Percentiles rank a stretch among this genome's conserved stretches.
Evolutionary conservation across 2,113 vertebrate species (phyloP).

Genomic region (Naja naja): DNA sequence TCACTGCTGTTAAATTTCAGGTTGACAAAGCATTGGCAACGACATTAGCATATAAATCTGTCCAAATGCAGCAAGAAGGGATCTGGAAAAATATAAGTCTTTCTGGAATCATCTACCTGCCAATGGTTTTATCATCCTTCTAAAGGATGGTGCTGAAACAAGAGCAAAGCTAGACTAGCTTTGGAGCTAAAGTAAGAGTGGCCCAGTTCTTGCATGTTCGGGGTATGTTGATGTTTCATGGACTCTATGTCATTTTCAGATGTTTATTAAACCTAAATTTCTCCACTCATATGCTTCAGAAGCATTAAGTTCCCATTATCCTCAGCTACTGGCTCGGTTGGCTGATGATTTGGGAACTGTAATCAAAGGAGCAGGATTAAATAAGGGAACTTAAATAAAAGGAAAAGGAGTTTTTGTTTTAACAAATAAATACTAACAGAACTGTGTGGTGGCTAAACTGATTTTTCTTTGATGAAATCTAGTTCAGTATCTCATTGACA

Average conservation of each 20-base stretch:
- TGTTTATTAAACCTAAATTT: background rate
- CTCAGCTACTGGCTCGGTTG: background rate
- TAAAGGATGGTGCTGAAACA: background rate
- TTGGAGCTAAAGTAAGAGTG: background rate
- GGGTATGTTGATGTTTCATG: background rate
- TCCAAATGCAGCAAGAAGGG: background rate
- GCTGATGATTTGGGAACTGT: background rate
- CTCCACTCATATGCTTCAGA: background rate
- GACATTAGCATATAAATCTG: background rate
- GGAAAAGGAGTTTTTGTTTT: background rate
- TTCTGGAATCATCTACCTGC: background rate
- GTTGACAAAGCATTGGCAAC: constrained; percentile 42
- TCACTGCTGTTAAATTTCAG: background rate
- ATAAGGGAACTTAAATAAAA: background rate
- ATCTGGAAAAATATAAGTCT: background rate
- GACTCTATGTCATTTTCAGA: background rate
- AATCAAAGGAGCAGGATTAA: background rate
- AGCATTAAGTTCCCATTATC: background rate
- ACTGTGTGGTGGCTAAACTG: background rate
- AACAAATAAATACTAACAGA: background rate
- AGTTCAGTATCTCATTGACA: background rate
- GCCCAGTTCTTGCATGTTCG: background rate
- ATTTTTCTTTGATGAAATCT: background rate
- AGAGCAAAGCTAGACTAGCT: background rate
- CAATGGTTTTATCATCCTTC: background rate